Evolutionary conservation across 2,113 vertebrate species (phyloP).

Genomic region (Nothoprocta pentlandii): DNA sequence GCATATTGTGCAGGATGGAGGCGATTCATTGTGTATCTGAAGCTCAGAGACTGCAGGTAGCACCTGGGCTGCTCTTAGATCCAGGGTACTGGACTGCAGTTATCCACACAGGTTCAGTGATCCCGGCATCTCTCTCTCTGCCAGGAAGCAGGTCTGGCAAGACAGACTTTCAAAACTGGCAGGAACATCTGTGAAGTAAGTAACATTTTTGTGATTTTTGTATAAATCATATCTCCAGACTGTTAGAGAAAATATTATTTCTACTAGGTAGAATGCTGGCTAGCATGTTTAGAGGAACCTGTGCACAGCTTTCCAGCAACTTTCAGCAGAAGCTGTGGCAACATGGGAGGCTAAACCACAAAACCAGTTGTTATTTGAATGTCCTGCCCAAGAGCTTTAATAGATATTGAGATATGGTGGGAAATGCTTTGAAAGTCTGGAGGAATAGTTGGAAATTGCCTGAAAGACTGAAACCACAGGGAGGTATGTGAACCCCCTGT

Average conservation of each 20-base stretch:
- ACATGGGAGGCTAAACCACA: slow-evolving; percentile 79
- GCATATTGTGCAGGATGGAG: neutral
- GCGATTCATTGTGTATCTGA: neutral
- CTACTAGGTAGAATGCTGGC: slow-evolving; percentile 75
- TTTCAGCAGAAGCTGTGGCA: slow-evolving; percentile 66
- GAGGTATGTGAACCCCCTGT: neutral
- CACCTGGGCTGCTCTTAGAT: neutral
- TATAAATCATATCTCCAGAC: neutral
- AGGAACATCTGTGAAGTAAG: neutral
- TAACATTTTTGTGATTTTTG: neutral
- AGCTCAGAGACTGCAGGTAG: neutral
- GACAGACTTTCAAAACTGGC: neutral
- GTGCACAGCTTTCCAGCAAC: slow-evolving; percentile 70
- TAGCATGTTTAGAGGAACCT: slow-evolving; percentile 73
- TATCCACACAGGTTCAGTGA: neutral
- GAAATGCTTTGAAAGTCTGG: slow-evolving; percentile 81
- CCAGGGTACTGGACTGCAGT: neutral
- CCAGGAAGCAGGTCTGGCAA: neutral
- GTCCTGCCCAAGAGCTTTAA: slow-evolving; percentile 79
- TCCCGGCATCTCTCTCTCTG: slow-evolving; percentile 8
- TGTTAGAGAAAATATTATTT: neutral
- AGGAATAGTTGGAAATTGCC: slow-evolving; percentile 80
- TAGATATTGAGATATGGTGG: slow-evolving; percentile 82
- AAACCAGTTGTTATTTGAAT: slow-evolving; percentile 84
- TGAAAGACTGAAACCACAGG: slow-evolving; percentile 78